Evolutionary conservation across 2,888 invertebrate genomes (phyloP).

Genomic region (Brenthis ino): DNA sequence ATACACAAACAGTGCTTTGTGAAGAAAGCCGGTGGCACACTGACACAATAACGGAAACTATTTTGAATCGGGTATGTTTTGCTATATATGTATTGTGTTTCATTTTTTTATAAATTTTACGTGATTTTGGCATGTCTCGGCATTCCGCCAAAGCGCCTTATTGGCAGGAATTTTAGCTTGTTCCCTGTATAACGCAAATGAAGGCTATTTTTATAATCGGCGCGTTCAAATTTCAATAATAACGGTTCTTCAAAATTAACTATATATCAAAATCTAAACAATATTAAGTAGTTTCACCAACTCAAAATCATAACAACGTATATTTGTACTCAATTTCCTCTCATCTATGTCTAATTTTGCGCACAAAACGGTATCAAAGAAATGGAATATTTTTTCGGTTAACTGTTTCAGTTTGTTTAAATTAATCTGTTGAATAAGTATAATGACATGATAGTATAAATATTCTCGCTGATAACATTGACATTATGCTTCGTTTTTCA

Average conservation of each 20-base stretch:
- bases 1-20: slow-evolving; percentile 59
- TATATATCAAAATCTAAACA: not conserved
- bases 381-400: not conserved
- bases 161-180: slow-evolving; percentile 67
- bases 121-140: slow-evolving; percentile 46
- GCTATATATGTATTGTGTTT: slow-evolving; percentile 49
- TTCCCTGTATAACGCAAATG: slow-evolving; percentile 49
- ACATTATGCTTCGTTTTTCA: slow-evolving; percentile 38
- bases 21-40: slow-evolving; percentile 61
- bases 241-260: slow-evolving; percentile 17
- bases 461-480: slow-evolving; percentile 40
- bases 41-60: slow-evolving; percentile 53
- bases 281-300: not conserved
- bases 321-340: not conserved
- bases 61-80: slow-evolving; percentile 23
- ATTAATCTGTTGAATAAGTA: not conserved
- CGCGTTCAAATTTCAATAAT: slow-evolving; percentile 27
- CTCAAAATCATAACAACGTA: too few relatives aligned
- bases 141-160: slow-evolving; percentile 72
- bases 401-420: not conserved
- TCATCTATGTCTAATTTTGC: not conserved
- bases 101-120: slow-evolving; percentile 28
- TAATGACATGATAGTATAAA: slow-evolving; percentile 11
- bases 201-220: slow-evolving; percentile 57
- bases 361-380: too few relatives aligned